These are phyloP conservation scores for Magallana ariakensis DNA, from an alignment of 1,140 invertebrate species.

Conservation along the genomic window DNA sequence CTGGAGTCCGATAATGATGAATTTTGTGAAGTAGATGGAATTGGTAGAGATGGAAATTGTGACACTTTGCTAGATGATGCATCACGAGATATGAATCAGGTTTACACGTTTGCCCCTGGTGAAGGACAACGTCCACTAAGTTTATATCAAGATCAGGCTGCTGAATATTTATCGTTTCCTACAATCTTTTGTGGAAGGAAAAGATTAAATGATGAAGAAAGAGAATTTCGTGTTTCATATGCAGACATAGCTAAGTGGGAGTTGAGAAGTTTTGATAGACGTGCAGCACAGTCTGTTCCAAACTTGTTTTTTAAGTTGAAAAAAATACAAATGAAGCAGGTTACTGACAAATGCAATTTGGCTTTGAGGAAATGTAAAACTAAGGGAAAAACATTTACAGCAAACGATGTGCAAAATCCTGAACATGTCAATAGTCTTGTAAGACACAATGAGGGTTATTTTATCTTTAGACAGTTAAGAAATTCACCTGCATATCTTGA, in stretches of 20 bases:
- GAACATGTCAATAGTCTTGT: conserved; percentile 45
- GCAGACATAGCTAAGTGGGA: conserved; percentile 48
- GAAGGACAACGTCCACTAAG: conserved; percentile 49
- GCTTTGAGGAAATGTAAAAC: conserved; percentile 45
- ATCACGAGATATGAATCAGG: conserved; percentile 22
- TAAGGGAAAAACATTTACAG: conserved; percentile 46
- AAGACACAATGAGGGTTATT: conserved; percentile 59
- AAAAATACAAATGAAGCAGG: conserved; percentile 44
- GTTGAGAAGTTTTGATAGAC: conserved; percentile 42
- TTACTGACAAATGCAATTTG: conserved; percentile 44
- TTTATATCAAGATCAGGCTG: conserved; percentile 50
- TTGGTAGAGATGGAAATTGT: conserved; percentile 16
- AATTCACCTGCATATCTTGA: conserved; percentile 59
- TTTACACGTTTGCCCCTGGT: conserved; percentile 48
- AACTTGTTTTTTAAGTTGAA: conserved; percentile 52
- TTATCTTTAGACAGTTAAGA: conserved; percentile 50
- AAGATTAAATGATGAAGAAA: conserved; percentile 24
- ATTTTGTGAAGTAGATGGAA: conserved; percentile 41
- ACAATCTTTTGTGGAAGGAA: conserved; percentile 61
- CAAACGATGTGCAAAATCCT: conserved; percentile 25
- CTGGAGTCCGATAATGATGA: conserved; percentile 15
- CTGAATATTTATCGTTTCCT: conserved; percentile 60
- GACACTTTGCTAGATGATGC: conserved; percentile 45
- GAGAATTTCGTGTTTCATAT: conserved; percentile 41
- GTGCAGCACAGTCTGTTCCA: conserved; percentile 45